Percentiles rank a stretch among this genome's conserved stretches.
Evolutionary conservation across 2,888 invertebrate species (phyloP).

Genomic region (Trachelus troglodyta): DNA sequence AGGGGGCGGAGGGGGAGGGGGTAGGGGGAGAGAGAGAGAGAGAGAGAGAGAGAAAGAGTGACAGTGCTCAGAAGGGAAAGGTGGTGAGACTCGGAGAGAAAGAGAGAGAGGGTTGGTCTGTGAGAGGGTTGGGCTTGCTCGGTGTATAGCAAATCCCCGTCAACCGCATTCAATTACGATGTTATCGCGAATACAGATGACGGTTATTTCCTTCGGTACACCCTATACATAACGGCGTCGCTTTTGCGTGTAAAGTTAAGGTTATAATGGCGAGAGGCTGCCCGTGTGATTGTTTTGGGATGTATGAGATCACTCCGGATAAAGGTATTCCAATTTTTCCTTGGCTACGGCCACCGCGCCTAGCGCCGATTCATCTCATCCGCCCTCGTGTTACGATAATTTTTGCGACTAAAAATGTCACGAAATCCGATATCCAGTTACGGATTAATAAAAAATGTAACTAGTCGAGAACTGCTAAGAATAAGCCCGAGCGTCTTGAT

Average conservation of each 20-base stretch:
- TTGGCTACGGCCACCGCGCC: background rate
- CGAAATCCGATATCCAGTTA: too few relatives aligned
- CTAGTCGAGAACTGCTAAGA: too few relatives aligned
- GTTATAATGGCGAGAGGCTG: slow-evolving; percentile 51
- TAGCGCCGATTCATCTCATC: slow-evolving; percentile 13
- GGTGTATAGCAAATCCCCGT: slow-evolving; percentile 62
- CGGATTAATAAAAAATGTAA: too few relatives aligned
- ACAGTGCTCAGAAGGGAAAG: background rate
- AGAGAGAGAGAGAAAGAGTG: slow-evolving; percentile 20
- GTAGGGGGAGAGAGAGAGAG: slow-evolving; percentile 13
- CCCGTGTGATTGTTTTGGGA: slow-evolving; percentile 64
- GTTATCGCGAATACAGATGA: slow-evolving; percentile 67
- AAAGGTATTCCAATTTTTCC: slow-evolving; percentile 45
- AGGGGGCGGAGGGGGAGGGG: background rate
- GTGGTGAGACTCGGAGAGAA: slow-evolving; percentile 28
- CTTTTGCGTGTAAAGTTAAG: slow-evolving; percentile 48
- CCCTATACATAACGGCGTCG: slow-evolving; percentile 53
- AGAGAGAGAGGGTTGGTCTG: slow-evolving; percentile 14
- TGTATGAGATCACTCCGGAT: slow-evolving; percentile 52
- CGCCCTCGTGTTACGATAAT: background rate
- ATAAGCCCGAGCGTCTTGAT: too few relatives aligned
- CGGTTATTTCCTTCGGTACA: slow-evolving; percentile 68
- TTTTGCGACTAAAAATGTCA: too few relatives aligned
- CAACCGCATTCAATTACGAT: slow-evolving; percentile 68
- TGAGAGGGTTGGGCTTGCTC: slow-evolving; percentile 16